Evolutionary conservation across 2,888 invertebrate species (phyloP), one percentile per base, ranked within the genome.

Genomic region (Hoplodrina ambigua): DNA sequence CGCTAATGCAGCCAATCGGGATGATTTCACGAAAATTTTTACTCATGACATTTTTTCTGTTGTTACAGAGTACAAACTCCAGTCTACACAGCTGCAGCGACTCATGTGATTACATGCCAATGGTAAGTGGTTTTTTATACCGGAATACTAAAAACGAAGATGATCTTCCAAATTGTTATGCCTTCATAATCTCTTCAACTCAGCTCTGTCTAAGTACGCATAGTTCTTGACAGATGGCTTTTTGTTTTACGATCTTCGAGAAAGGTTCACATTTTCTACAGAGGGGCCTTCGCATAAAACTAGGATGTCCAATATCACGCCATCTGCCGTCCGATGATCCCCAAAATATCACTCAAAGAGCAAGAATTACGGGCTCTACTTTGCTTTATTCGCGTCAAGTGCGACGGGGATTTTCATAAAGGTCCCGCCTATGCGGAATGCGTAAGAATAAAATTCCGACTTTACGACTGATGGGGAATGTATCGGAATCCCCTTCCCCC

Each of bases 291-390:
- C 88, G 87, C 92, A 92, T 94, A 94, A 94, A 94, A 92, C 92
- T 92, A 92, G 90, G 90, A 88, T 85, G 88, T 87, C 87, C 93
- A 92, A 94, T 94, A 94, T 92, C 92, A 88, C 90, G 86, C 92
- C 95, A 94, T 93, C 95, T 94, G 94, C 88, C 88, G 88, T 85
- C 86, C 88, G 91, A 90, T 92, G 91, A 90, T 91, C 91, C 90
- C 90, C 87, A 89, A 80, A 85, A 91, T 94, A 94, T 94, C 92
- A 93, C 90, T 92, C 91, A 87, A 90, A 89, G 89, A 83, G 87
- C 91, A 89, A 88, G 91, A 94, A 95, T 95, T 93, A 94, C 93
- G 85, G 85, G 88, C 85, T 89, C 91, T 89, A 75, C 90, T 90
- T 88, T 86, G 85, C 86, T 89, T 89, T 87, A 86, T 84, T 85